These are phyloP conservation scores for Drosophila rhopaloa DNA, from an alignment of 1,140 invertebrate genomes.

Conservation along the genomic window DNA sequence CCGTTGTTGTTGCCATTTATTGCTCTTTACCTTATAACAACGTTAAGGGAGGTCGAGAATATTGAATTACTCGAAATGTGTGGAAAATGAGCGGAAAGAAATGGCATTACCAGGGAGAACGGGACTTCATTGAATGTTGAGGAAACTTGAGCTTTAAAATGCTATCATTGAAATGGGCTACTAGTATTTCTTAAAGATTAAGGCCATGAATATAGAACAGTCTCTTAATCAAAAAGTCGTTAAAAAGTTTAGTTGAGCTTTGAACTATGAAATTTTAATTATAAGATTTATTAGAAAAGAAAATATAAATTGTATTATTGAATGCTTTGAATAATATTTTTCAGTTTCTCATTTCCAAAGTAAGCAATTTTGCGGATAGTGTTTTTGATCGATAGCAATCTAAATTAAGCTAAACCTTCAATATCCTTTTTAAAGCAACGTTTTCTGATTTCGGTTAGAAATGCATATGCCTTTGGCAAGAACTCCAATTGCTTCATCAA, in stretches of 20 bases:
- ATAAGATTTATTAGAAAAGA: too few species aligned
- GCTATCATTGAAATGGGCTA: conserved; percentile 24
- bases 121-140: conserved; percentile 14
- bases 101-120: conserved; percentile 21
- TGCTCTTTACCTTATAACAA: conserved; percentile 52
- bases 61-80: conserved; percentile 52
- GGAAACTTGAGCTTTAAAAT: conserved; percentile 35
- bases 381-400: too few species aligned
- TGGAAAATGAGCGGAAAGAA: conserved; percentile 47
- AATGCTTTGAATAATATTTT: too few species aligned
- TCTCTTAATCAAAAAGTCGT: background rate
- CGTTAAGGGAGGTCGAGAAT: conserved; percentile 41
- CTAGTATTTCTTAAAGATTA: background rate
- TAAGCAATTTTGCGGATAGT: too few species aligned
- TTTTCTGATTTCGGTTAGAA: too few species aligned
- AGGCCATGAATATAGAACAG: background rate
- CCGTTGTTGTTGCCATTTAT: conserved; percentile 23
- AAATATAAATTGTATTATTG: too few species aligned
- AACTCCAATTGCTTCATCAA: too few species aligned
- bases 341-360: too few species aligned
- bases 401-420: too few species aligned
- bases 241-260: background rate
- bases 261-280: background rate
- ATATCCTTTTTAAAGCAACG: too few species aligned
- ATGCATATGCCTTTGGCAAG: too few species aligned